Base-by-base conservation (phyloP, 2,888 invertebrate genomes). In the Luperina testacea region DNA sequence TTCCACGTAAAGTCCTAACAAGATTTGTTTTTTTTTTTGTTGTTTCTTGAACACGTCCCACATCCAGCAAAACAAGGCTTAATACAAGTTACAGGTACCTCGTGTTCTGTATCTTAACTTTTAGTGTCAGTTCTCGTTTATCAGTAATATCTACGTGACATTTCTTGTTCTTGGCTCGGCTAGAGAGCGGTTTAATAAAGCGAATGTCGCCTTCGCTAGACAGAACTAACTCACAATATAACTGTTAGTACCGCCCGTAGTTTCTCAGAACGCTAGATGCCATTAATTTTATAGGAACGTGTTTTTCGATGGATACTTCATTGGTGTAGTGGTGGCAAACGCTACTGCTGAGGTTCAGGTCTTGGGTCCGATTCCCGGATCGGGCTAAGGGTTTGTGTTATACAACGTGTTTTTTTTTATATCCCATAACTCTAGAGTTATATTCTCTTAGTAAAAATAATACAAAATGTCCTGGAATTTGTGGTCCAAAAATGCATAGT, bases 121-220 rank as follows among this genome's bases (percentile, higher is more conserved):
- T 27, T 27, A 80, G 75, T 59, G 81, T 48, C 70, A 59, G 72
- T 71, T 81, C 68, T 69, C 24, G 51, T 77, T 77, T 64, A 63
- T 27, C 24, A 73, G 48, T 32, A 68, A 42, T 63, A 67, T 71
- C 63, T 64, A 48, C 15, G 67, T 15, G 72, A 77, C 45, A 65
- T 63, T 78, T 74, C 78, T 48, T 57, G 27, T 69, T 74, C 64
- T 75, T 72, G 86, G 69, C 61, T 86, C 74, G 67, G 70, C n/a
- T n/a, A 63, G 64, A 77, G 75, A 75, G 53, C 59, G 59, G 76
- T 84, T 72, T 84, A 84, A 87, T 86, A 84, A 81, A 84, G 75
- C 64, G 53, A 82, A 84, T 83, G 86, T 75, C 42, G n/a, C 69
- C 65, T 45, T 2, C 27, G 17, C 82, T 13, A 74, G 77, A 81